phyloP scores from a whole-genome alignment of 2,113 vertebrate genomes.

The Heterotis niloticus region DNA sequence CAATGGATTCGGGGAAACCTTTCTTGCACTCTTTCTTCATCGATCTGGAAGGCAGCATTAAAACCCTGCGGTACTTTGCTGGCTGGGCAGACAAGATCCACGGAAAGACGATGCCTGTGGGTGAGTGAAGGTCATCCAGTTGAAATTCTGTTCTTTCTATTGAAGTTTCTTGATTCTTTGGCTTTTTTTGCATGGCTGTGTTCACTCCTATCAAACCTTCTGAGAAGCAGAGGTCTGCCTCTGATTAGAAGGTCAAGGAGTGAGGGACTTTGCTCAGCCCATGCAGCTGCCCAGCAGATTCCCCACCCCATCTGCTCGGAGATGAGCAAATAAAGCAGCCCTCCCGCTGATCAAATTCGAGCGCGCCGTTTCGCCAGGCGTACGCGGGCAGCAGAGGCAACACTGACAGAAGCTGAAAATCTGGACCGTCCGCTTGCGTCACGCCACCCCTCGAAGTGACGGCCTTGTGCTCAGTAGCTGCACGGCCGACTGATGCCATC shows the following conservation, averaged over 20 bases:
- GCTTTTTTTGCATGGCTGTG: not conserved
- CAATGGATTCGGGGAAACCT: constrained; percentile 92
- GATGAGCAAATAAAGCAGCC: not conserved
- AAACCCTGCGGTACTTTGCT: constrained; percentile 84
- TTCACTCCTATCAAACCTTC: too few relatives aligned
- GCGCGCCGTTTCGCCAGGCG: not conserved
- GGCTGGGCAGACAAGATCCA: constrained; percentile 95
- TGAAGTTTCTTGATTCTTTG: not conserved
- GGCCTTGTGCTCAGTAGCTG: not conserved
- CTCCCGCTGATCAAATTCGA: not conserved
- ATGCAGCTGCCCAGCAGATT: not conserved
- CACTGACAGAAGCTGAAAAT: not conserved
- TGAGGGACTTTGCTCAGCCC: not conserved
- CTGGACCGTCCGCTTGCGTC: too few relatives aligned
- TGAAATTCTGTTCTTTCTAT: not conserved
- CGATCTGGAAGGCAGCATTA: constrained; percentile 88
- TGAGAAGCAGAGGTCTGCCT: too few relatives aligned
- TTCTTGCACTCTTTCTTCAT: constrained; percentile 89
- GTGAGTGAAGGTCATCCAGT: constrained; percentile 62
- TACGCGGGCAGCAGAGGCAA: not conserved
- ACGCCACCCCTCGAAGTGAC: too few relatives aligned
- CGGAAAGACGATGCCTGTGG: constrained; percentile 84
- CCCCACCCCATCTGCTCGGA: not conserved
- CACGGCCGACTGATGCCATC: not conserved
- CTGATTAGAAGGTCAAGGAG: too few relatives aligned